Evolutionary conservation across 2,888 invertebrate species (phyloP).

Genomic region (Theodoxus fluviatilis): DNA sequence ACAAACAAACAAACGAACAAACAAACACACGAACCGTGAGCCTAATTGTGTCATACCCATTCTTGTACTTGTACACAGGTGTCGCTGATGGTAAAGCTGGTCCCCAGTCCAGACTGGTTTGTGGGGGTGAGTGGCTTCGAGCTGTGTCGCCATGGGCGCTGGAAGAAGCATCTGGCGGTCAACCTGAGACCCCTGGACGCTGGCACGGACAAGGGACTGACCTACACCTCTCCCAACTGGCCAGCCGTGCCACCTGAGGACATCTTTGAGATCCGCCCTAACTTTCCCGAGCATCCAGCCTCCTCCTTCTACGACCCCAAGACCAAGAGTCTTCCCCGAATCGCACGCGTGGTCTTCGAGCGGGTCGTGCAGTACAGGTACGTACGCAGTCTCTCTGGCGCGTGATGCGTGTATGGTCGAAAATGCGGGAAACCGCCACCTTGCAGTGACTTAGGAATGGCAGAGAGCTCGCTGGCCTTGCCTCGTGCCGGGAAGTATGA

Average conservation of each 20-base stretch:
- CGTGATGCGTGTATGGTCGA: too few relatives aligned
- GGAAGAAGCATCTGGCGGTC: constrained; percentile 87
- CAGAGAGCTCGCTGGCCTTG: too few relatives aligned
- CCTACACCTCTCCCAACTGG: constrained; percentile 97
- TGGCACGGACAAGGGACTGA: constrained; percentile 93
- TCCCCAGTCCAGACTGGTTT: constrained; percentile 96
- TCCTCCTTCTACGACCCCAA: constrained; percentile 94
- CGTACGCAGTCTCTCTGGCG: too few relatives aligned
- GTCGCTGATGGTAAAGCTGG: constrained; percentile 87
- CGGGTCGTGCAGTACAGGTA: constrained; percentile 57
- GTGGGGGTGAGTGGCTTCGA: constrained; percentile 87
- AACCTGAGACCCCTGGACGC: constrained; percentile 93
- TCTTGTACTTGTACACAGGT: too few relatives aligned
- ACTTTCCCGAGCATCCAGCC: constrained; percentile 89
- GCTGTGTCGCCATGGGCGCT: constrained; percentile 88
- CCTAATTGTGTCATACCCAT: not conserved
- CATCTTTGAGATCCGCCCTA: constrained; percentile 86
- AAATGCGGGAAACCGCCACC: too few relatives aligned
- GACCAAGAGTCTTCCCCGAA: constrained; percentile 77
- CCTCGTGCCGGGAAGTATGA: too few relatives aligned
- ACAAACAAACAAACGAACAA: not conserved
- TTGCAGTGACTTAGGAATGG: too few relatives aligned
- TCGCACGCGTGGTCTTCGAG: constrained; percentile 77
- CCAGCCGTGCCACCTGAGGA: constrained; percentile 88
- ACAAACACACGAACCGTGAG: not conserved